These are phyloP conservation scores for Gallinago nigripennis DNA, from an alignment of 2,797 vertebrate genomes.

Conservation along the genomic window DNA sequence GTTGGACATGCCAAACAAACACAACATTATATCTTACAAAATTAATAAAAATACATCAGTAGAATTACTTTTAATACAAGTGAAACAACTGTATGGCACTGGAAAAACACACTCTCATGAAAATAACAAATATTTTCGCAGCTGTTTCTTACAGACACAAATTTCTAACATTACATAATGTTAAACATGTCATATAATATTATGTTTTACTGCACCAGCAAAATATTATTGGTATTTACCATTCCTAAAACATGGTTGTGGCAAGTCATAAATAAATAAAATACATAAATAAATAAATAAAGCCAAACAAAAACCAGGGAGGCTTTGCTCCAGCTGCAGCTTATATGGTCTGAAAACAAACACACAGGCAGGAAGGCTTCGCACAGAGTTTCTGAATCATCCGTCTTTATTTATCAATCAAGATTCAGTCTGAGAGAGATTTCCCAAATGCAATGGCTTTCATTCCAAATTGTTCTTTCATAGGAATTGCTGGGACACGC, in stretches of 20 bases:
- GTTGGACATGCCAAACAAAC: background rate
- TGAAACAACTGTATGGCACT: background rate
- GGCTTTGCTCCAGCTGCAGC: background rate
- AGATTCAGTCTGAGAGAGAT: background rate
- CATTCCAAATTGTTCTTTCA: background rate
- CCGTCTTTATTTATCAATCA: background rate
- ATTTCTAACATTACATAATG: background rate
- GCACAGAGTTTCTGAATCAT: background rate
- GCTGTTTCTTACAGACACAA: background rate
- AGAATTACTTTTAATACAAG: background rate
- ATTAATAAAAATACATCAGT: slow-evolving; percentile 12
- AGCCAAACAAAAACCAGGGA: background rate
- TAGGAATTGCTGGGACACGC: background rate
- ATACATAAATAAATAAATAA: background rate
- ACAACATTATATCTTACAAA: background rate
- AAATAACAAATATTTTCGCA: slow-evolving; percentile 13
- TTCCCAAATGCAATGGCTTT: background rate
- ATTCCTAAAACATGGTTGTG: background rate
- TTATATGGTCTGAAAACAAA: background rate
- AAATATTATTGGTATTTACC: background rate
- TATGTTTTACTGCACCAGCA: background rate
- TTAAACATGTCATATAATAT: background rate
- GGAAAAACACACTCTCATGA: background rate
- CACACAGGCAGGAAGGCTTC: background rate
- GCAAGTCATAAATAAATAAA: background rate